phyloP scores from a whole-genome alignment of 2,797 vertebrate species.

The Coreius guichenoti region DNA sequence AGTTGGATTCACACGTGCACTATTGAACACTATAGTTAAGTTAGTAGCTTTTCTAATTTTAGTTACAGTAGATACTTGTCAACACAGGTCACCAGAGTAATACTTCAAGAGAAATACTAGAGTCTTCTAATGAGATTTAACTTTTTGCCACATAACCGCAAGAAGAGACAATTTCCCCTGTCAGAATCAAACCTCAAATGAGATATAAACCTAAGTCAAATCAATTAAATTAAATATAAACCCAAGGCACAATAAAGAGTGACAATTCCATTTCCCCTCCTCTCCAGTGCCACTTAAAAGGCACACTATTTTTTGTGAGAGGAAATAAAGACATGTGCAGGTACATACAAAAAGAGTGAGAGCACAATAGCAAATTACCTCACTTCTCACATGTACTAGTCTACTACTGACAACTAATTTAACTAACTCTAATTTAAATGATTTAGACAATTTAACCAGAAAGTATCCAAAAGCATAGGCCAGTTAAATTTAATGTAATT shows the following conservation, averaged over 20 bases:
- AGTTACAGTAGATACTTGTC: neutral
- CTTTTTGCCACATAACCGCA: neutral
- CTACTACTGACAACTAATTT: neutral
- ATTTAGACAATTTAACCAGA: neutral
- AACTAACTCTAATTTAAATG: neutral
- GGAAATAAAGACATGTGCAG: neutral
- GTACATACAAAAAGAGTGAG: neutral
- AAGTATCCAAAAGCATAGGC: neutral
- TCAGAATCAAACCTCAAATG: constrained; percentile 9
- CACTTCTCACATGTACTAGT: neutral
- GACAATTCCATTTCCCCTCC: constrained; percentile 15
- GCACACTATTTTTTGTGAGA: neutral
- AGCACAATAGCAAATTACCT: neutral
- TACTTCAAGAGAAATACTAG: neutral
- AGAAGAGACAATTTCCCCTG: neutral
- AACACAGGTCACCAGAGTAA: neutral
- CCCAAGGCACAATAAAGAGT: constrained; percentile 3
- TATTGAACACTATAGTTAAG: neutral
- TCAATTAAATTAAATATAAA: neutral
- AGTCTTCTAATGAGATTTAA: neutral
- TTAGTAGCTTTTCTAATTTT: neutral
- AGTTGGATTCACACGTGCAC: neutral
- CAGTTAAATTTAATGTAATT: neutral
- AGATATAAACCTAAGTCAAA: neutral
- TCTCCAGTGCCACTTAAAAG: neutral